Conservation (phyloP, 2,888 invertebrate genomes). For the Phaonia tiefii region DNA sequence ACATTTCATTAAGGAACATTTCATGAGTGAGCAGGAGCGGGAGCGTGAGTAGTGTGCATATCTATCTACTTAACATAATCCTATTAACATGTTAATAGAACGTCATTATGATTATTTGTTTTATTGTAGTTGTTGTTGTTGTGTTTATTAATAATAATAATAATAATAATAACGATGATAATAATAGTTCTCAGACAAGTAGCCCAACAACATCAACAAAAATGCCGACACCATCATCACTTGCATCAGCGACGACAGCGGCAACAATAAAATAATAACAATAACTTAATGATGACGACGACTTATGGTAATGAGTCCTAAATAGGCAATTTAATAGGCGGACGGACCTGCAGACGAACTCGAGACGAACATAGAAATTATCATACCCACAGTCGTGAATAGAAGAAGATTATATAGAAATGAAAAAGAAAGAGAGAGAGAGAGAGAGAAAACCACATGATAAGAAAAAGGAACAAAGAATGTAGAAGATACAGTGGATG, state of each 20-base stretch:
- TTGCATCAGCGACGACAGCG: constrained; percentile 25
- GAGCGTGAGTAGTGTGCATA: no score
- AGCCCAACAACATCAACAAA: constrained; percentile 7
- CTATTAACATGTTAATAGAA: constrained; percentile 64
- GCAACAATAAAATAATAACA: constrained; percentile 53
- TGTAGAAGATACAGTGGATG: background rate
- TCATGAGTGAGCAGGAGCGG: background rate
- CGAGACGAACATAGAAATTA: no score
- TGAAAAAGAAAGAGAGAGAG: no score
- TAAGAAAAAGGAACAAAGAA: background rate
- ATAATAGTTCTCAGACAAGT: constrained; percentile 4
- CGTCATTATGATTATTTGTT: constrained; percentile 36
- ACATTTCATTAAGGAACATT: constrained; percentile 54
- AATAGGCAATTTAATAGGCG: background rate
- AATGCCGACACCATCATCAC: constrained; percentile 18
- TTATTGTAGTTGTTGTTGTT: constrained; percentile 11
- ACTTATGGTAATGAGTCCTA: constrained; percentile 17
- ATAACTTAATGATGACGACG: constrained; percentile 44
- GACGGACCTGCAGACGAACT: background rate
- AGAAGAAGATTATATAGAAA: no score
- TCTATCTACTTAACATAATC: constrained; percentile 51
- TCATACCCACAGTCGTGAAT: background rate
- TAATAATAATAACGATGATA: constrained; percentile 19
- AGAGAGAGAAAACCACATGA: no score
- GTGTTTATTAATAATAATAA: constrained; percentile 55